Base-by-base conservation (phyloP, 1,140 invertebrate species). In the Mamestra configurata region DNA sequence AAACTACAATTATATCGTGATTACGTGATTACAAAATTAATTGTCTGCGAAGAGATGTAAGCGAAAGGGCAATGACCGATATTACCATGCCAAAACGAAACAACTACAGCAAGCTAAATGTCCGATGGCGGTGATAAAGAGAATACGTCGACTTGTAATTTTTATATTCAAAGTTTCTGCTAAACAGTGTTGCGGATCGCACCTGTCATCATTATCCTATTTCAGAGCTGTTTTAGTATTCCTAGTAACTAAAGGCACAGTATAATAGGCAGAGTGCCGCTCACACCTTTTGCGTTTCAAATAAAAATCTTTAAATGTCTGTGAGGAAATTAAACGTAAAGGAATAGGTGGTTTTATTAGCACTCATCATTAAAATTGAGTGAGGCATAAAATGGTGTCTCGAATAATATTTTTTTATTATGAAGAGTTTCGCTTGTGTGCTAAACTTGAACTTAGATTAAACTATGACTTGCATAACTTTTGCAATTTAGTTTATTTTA, bases 121-220 rank as follows among this genome's bases (percentile, higher is more conserved):
- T 15, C 55, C 4, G 4, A 24, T 59, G 15, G 24, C 24, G 22
- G 0, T 24, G 3, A 24, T 13, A 24, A 49, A 57, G 11, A 13
- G 11, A 13, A 20, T n/a, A 64, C 11, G 31, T 64, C 22, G 53
- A 15, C 31, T 4, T 64, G 35, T 64, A 18, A 40, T 31, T 35
- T 31, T 20, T 20, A 22, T 40, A 20, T 66, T 66, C n/a, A 66
- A 66, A 20, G n/a, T 66, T 20, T 13, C 35, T 66, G 13, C 53
- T 37, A 61, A 70, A 70, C 66, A 66, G 37, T 70, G 37, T 49
- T 46, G 43, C 35, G 8, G 10, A 3, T 4, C 43, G 66, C 66
- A 70, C 66, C 66, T 70, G 66, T 70, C 66, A 43, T 24, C 66
- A 70, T 70, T 70, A 64, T 35, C 27, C 27, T 46, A 70, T 49